These are phyloP conservation scores for Nematopogon swammerdamellus DNA, from an alignment of 2,888 invertebrate genomes.

Conservation along the genomic window DNA sequence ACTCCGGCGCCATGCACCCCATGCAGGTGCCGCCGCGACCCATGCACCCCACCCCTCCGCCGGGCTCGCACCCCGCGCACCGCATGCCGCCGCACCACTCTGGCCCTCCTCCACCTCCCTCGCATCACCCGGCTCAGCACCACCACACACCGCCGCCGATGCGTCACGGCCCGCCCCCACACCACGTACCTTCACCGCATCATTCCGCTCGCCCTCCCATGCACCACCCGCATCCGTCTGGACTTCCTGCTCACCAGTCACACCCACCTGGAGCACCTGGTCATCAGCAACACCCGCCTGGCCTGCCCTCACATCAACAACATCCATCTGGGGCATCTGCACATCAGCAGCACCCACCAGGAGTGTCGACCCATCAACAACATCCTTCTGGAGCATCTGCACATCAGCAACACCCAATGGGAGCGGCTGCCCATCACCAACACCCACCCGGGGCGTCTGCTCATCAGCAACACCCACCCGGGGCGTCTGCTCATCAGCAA, in stretches of 20 bases:
- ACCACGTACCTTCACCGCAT: conserved; percentile 25
- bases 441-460: too few relatives aligned
- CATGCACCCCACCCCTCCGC: not conserved
- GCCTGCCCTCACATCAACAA: conserved; percentile 12
- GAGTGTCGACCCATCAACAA: conserved; percentile 3
- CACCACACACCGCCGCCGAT: conserved; percentile 4
- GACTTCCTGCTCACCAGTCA: conserved; percentile 23
- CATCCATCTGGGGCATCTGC: conserved; percentile 34
- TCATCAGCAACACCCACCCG: too few relatives aligned
- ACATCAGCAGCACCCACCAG: conserved; percentile 33
- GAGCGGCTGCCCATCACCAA: too few relatives aligned
- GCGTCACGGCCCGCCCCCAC: conserved; percentile 14
- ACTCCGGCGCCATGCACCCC: not conserved
- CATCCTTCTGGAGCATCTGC: conserved; percentile 5
- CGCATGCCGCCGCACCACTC: conserved; percentile 2
- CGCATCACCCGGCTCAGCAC: conserved; percentile 12
- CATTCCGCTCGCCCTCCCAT: conserved; percentile 17
- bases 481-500: too few relatives aligned
- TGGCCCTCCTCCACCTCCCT: not conserved
- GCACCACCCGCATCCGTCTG: conserved; percentile 19
- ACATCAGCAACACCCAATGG: too few relatives aligned
- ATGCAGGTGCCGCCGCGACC: not conserved
- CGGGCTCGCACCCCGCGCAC: not conserved
- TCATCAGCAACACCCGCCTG: conserved; percentile 8
- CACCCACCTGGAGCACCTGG: too few relatives aligned